Base-by-base conservation (phyloP, 2,888 invertebrate genomes). In the Trichopria drosophilae region DNA sequence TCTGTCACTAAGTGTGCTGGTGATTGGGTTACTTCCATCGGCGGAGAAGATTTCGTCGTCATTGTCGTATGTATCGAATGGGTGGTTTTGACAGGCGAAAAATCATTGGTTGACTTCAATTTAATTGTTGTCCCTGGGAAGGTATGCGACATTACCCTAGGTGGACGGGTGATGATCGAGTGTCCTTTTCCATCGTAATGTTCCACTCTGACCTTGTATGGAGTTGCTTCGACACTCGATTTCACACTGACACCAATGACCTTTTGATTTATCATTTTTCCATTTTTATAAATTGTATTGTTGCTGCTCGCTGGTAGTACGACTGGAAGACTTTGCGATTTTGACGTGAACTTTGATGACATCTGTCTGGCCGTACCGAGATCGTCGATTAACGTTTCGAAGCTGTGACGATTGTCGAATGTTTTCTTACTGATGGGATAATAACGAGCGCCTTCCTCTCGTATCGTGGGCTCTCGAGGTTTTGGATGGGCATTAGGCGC, bases 191-290 rank as follows among this genome's bases (percentile, higher is more conserved):
- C 57, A 36, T 71, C 71, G 51, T 72, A 66, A 36, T 75, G 72
- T 46, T 75, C 73, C 6, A 75, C 72, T 22, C 72, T 64, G 32
- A 74, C 72, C 51, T 69, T 75, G 47, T 80, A 78, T 45, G 82
- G 78, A 3, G 79, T 82, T 4, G 83, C 78, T 43, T 81, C 82
- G 12, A 83, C 80, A 6, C 82, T 81, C 6, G 83, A 83, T 5
- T 82, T 82, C 47, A 83, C 81, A 64, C 83, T 78, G 32, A 83
- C 81, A 26, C 73, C 81, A 73, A 66, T 80, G 59, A 65, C 71
- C 57, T 76, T 73, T 52, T 69, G 63, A 19, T 55, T 61, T 18
- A 57, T 44, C 37, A 41, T 45, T 29, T 59, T 60, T 5, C 24
- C 6, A 3, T 43, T 29, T 28, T 53, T 58, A 4, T 45, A 52